Evolutionary conservation across 2,797 vertebrate species (phyloP), one percentile per base, ranked within the genome.

Genomic region (Muscicapa comitata): DNA sequence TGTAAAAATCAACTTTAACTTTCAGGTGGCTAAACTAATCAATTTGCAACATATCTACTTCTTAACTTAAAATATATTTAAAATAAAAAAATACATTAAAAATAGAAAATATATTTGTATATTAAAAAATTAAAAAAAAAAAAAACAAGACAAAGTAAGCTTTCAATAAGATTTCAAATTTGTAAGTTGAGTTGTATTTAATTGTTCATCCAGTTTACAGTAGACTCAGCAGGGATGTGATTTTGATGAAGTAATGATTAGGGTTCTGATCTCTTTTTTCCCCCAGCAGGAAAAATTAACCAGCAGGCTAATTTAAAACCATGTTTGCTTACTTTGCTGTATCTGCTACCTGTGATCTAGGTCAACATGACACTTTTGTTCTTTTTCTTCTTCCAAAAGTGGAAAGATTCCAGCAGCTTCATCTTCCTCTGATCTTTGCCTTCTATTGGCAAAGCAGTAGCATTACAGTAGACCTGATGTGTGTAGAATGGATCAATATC

Each of bases 381-480:
- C 16, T 40, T 83, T 73, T 74, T 80, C 40, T 2, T 23, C n/a
- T 82, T 82, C 38, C 29, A 33, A 33, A 54, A 83, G 67, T 40
- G 19, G n/a, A 38, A 83, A 47, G 15, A 33, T 79, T 73, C 17
- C 37, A 66, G 47, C 29, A 70, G 9, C 28, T 82, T 18, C 40
- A 19, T 86, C 29, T 75, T 81, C 43, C 66, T 20, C 28, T 33
- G 37, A 17, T 37, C 57, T 74, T 23, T 4, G 9, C 21, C n/a
- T 90, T 68, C 29, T 57, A 11, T 48, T 70, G 59, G 65, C 68
- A 85, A 94, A 93, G 24, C 17, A 55, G 51, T 53, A 87, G 53
- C 16, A 7, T 42, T 47, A 53, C 6, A 79, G 23, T 38, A 59
- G 37, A 85, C 17, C 43, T 38, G 19, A 11, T 70, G 18, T 0